Base-by-base conservation (phyloP, 2,797 vertebrate species). In the Acropternis orthonyx region DNA sequence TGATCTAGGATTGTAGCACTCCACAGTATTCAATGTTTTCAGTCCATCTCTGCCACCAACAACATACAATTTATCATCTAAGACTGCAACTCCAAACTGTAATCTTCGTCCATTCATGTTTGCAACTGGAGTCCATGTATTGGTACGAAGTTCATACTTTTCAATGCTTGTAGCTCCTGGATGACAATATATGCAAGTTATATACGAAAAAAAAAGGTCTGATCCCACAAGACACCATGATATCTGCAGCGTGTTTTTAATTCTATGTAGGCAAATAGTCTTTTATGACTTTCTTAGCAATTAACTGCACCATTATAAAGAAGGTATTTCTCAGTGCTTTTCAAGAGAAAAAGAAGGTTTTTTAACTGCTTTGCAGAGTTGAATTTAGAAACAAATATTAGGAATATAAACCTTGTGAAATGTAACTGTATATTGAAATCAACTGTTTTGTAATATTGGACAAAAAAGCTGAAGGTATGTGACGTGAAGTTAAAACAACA, bases 161-260 rank as follows among this genome's bases (percentile, higher is more conserved):
- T 99, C 99, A 75, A 99, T 99, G 90, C 99, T 99, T 34, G 99
- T 99, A 77, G 99, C 99, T 85, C 99, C 99, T 99, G 94, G 89
- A 96, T 14, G 74, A 59, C 71, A 94, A 95, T 27, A 92, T 26
- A 82, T 20, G 48, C n/a, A 94, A 91, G 34, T 96, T 69, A 91
- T 4, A 5, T 9, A 61, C 2, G 3, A 34, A 62, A 67, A 43
- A 43, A 34, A 86, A 55, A 51, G 4, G 28, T 56, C 20, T 51
- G 49, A 66, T 89, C 34, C 24, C 37, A 77, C 32, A 66, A 62
- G 78, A 58, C n/a, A 81, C 12, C 58, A 67, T 21, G 13, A 68
- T 37, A 78, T 54, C 19, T 34, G 15, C 24, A 62, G 46, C 27
- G 68, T n/a, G 22, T 61, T 68, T 27, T 89, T 54, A 85, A 74